Percentiles rank a stretch among this genome's conserved stretches.
phyloP scores from a whole-genome alignment of 2,888 invertebrate genomes.

The Colletes collaris region DNA sequence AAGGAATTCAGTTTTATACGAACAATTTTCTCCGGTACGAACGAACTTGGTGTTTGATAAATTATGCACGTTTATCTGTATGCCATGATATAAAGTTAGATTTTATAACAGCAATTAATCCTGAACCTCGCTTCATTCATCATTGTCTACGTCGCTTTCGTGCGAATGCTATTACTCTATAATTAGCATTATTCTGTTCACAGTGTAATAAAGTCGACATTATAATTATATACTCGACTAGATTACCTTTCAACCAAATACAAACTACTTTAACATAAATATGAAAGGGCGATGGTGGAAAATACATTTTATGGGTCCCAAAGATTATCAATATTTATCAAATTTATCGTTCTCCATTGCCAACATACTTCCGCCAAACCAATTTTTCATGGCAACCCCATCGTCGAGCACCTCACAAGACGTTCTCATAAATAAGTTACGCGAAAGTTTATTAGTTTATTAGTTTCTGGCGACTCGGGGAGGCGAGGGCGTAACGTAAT shows the following conservation, averaged over 20 bases:
- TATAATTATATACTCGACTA: background rate
- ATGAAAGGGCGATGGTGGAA: background rate
- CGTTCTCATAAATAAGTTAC: constrained; percentile 68
- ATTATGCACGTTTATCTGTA: no score
- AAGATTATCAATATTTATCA: no score
- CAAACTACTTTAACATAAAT: no score
- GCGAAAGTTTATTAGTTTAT: constrained; percentile 60
- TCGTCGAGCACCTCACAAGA: constrained; percentile 1
- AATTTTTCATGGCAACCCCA: background rate
- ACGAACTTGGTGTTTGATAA: no score
- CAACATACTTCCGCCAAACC: background rate
- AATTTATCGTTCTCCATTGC: background rate
- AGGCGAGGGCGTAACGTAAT: constrained; percentile 66
- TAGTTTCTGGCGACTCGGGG: constrained; percentile 60
- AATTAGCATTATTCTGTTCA: background rate
- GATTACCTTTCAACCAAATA: no score
- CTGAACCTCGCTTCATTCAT: background rate
- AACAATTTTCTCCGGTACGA: no score
- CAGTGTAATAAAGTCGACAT: background rate
- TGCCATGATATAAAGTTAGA: background rate
- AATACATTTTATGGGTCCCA: background rate
- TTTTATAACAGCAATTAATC: background rate
- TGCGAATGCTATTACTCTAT: background rate
- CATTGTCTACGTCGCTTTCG: background rate
- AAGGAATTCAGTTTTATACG: no score